Evolutionary conservation across 64 coral and sea anemone genomes (phyloP), one percentile per base, ranked within the genome.

Genomic region (Porites australiensis): DNA sequence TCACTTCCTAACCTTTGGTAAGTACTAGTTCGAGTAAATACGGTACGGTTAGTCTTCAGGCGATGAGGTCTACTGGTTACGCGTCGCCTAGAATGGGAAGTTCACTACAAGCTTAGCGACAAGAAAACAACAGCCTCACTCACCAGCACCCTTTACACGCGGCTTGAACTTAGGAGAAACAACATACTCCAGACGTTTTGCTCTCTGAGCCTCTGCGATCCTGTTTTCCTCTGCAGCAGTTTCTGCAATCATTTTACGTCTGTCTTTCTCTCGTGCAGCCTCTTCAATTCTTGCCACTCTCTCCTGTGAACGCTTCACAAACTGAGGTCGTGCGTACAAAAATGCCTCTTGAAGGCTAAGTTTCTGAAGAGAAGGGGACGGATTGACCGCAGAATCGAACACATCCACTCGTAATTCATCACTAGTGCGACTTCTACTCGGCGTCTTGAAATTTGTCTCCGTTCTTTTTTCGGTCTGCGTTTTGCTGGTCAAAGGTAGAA

Each of bases 331-430:
- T 9, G 94, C 94, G 22, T 93, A 94, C 19, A 91, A 60, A 76
- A 99, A 99, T 1, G 98, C 98, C 45, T 99, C 98, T 79, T 99
- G 98, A 4, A 99, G 88, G 44, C 87, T 77, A 1, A 99, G 88
- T 22, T 96, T 96, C 57, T 94, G 83, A 12, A 99, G 48, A 1
- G 98, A 94, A 15, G 71, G 57, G 18, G 91, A 93, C 4, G 94
- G 87, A 3, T 92, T 92, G 1, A 86, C 92, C 16, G 86, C 50
- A 1, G 92, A 70, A 44, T 93, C 70, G 69, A 80, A 88, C 27
- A 94, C 90, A 9, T 93, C 72, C 20, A 91, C 90, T 0, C 79
- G 62, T 13, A 83, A 71, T 23, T 93, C 89, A 10, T 80, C 84
- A 74, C 90, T 83, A 16, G 53, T 59, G 72, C 90, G 64, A 6